Percentiles rank a stretch among this genome's conserved stretches.
These are phyloP conservation scores for Ophioninae sp. DNA, from an alignment of 2,888 invertebrate species.

Conservation along the genomic window DNA sequence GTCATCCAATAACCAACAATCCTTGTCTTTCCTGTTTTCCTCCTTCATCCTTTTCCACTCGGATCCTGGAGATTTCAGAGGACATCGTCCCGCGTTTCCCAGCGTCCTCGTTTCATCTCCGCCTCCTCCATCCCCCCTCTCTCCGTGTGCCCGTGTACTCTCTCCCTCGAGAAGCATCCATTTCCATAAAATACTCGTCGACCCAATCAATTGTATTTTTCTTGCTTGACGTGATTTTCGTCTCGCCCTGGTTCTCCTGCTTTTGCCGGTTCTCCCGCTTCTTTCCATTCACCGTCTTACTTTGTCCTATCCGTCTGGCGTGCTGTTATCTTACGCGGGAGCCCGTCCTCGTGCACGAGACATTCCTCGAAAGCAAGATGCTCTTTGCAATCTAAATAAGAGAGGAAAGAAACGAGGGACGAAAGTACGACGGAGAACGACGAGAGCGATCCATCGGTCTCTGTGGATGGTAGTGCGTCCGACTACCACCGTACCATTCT, in stretches of 20 bases:
- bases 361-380: background rate
- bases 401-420: background rate
- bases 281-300: background rate
- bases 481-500: slow-evolving; percentile 23
- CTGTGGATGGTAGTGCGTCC: slow-evolving; percentile 26
- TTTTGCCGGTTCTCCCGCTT: background rate
- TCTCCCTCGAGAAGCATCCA: slow-evolving; percentile 37
- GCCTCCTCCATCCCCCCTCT: background rate
- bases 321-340: background rate
- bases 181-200: slow-evolving; percentile 55
- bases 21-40: slow-evolving; percentile 41
- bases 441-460: background rate
- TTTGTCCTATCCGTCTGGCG: background rate
- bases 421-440: background rate
- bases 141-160: background rate
- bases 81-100: background rate
- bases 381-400: background rate
- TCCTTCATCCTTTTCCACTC: background rate
- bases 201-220: slow-evolving; percentile 52
- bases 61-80: background rate
- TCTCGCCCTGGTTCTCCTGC: background rate
- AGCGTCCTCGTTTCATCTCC: background rate
- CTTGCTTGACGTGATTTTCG: background rate
- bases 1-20: slow-evolving; percentile 45
- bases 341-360: no score